These are phyloP conservation scores for Raja brachyura DNA, from an alignment of 2,113 vertebrate genomes.

Conservation along the genomic window DNA sequence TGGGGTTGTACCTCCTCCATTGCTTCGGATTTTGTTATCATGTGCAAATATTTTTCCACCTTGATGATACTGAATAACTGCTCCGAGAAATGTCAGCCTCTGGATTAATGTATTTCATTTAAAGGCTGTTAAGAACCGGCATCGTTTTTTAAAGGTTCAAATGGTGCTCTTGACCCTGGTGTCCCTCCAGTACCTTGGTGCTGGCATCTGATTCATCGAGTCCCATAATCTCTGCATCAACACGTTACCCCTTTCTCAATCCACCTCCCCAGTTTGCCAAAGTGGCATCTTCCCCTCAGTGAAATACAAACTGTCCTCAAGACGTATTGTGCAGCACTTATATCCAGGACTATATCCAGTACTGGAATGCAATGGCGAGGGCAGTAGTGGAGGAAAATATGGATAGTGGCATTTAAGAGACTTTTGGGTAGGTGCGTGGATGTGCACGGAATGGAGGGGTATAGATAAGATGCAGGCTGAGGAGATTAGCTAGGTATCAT, in stretches of 20 bases:
- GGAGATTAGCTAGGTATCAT: too few relatives aligned
- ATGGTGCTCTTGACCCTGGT: constrained; percentile 29
- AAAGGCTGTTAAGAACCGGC: constrained; percentile 25
- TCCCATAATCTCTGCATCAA: constrained; percentile 17
- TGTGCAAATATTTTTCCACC: constrained; percentile 38
- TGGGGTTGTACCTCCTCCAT: neutral
- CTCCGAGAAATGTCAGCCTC: constrained; percentile 31
- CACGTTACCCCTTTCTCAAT: constrained; percentile 14
- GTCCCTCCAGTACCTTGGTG: constrained; percentile 1
- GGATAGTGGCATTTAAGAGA: too few relatives aligned
- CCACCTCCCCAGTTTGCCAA: neutral
- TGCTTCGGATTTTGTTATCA: constrained; percentile 34
- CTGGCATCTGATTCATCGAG: constrained; percentile 32
- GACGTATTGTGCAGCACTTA: neutral
- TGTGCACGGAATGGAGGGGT: too few relatives aligned
- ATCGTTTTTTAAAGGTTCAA: constrained; percentile 34
- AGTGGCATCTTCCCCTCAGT: neutral
- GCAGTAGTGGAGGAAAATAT: too few relatives aligned
- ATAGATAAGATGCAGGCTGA: too few relatives aligned
- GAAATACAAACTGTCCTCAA: neutral
- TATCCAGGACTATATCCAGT: neutral
- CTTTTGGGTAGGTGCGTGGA: too few relatives aligned
- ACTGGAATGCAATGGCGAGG: neutral
- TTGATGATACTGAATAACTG: constrained; percentile 25
- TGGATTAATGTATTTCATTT: constrained; percentile 39